These are phyloP conservation scores for Tympanuchus pallidicinctus DNA, from an alignment of 2,113 vertebrate genomes.

Conservation along the genomic window DNA sequence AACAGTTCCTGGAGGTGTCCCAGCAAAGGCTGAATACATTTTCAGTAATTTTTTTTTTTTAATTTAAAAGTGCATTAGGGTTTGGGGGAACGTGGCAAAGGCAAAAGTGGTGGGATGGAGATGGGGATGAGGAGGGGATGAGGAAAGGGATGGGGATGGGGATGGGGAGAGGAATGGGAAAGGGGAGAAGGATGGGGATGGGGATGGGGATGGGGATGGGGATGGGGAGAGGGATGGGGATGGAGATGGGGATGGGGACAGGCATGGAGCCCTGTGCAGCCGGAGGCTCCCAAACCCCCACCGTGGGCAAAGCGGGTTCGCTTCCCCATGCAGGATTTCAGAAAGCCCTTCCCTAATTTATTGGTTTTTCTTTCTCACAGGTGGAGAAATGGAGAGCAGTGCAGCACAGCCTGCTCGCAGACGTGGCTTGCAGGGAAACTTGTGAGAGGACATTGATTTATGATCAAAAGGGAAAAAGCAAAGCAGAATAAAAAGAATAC, in stretches of 20 bases:
- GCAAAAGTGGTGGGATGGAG: background rate
- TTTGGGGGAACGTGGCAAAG: background rate
- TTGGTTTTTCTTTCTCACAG: background rate
- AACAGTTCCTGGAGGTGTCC: background rate
- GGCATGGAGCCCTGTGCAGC: background rate
- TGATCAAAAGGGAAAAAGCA: constrained; percentile 65
- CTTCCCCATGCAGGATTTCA: fast-evolving
- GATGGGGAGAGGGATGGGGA: background rate
- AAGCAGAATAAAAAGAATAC: constrained; percentile 73
- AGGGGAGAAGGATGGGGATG: background rate
- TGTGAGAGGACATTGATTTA: constrained; percentile 59
- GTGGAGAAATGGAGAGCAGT: background rate
- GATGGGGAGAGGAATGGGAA: too few species aligned
- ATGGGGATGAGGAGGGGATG: background rate
- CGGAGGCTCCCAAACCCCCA: background rate
- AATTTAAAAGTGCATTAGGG: fast-evolving
- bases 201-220: background rate
- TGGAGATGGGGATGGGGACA: background rate
- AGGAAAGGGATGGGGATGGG: background rate
- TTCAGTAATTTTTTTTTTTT: fast-evolving
- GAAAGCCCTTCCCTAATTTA: background rate
- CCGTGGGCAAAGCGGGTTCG: background rate
- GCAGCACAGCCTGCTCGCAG: background rate
- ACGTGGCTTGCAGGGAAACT: background rate
- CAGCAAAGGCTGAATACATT: background rate